A percentile compares a stretch with the other conserved stretches of the same genome.
Conservation (phyloP, 2,888 invertebrate species). For the Parasteatoda lunata region DNA sequence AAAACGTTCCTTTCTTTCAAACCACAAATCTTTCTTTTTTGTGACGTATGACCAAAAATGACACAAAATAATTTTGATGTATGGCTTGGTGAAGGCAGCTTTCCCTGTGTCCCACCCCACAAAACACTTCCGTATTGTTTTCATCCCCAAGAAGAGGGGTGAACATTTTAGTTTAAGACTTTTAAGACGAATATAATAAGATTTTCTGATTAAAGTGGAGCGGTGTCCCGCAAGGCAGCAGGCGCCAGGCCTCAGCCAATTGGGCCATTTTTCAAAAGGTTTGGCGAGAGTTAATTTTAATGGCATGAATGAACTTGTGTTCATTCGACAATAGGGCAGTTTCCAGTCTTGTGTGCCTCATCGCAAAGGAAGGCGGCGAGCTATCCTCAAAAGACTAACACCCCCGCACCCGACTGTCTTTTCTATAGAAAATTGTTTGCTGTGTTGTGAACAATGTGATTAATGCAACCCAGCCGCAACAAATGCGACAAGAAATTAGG, state of each 20-base stretch:
- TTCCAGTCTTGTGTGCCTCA: constrained; percentile 67
- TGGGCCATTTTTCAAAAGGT: constrained; percentile 61
- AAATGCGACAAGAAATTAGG: constrained; percentile 69
- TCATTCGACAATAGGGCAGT: constrained; percentile 66
- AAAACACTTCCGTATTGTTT: constrained; percentile 30
- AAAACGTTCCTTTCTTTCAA: too few relatives aligned
- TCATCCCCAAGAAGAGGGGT: constrained; percentile 5
- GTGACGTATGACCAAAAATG: not conserved
- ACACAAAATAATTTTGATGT: constrained; percentile 52
- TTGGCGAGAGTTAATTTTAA: constrained; percentile 65
- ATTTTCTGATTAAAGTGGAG: constrained; percentile 66
- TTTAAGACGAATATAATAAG: constrained; percentile 62
- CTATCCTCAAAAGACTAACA: constrained; percentile 31
- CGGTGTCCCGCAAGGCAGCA: constrained; percentile 47
- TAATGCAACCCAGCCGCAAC: constrained; percentile 67
- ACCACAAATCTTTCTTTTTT: too few relatives aligned
- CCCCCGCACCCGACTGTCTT: constrained; percentile 44
- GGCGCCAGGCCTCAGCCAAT: constrained; percentile 64
- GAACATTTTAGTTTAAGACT: constrained; percentile 43
- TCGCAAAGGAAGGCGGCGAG: constrained; percentile 58
- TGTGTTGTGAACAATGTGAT: constrained; percentile 69
- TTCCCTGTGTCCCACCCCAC: not conserved
- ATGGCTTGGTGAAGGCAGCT: constrained; percentile 9
- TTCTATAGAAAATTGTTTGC: constrained; percentile 66
- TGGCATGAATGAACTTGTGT: constrained; percentile 66